Evolutionary conservation across 1,140 invertebrate genomes (phyloP).

Genomic region (Heliothis subflexa): DNA sequence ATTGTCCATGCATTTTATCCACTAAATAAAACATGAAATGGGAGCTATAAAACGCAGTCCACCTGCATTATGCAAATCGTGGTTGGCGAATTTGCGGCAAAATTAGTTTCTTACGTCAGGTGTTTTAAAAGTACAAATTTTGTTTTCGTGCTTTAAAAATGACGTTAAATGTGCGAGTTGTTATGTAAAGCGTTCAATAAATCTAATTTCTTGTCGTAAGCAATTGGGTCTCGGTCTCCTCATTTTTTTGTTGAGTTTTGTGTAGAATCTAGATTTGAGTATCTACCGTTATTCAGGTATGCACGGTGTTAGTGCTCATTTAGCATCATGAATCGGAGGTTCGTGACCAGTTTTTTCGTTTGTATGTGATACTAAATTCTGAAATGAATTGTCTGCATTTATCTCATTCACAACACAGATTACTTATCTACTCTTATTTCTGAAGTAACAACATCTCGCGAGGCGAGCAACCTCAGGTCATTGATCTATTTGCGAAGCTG

Average conservation of each 20-base stretch:
- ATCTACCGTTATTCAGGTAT: conserved; percentile 28
- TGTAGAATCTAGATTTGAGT: conserved; percentile 1
- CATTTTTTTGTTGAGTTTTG: background rate
- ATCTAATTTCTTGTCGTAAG: conserved; percentile 7
- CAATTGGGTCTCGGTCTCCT: conserved; percentile 20
- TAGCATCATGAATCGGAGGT: background rate
- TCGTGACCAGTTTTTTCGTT: conserved; percentile 25
- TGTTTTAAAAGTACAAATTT: conserved; percentile 13
- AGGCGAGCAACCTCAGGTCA: conserved; percentile 27
- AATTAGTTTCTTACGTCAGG: conserved; percentile 30
- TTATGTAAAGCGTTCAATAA: conserved; percentile 18
- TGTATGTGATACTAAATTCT: conserved; percentile 9
- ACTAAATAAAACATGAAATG: conserved; percentile 38
- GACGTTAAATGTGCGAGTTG: background rate
- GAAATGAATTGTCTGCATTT: conserved; percentile 29
- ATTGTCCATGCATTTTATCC: conserved; percentile 30
- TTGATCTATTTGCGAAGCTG: conserved; percentile 47
- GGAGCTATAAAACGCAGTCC: conserved; percentile 34
- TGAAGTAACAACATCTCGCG: conserved; percentile 33
- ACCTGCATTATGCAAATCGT: conserved; percentile 42
- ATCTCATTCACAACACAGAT: conserved; percentile 39
- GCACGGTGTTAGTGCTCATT: conserved; percentile 14
- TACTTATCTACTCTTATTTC: conserved; percentile 29
- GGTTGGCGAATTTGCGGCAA: conserved; percentile 29
- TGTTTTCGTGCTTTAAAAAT: conserved; percentile 25